Conservation (phyloP, 2,113 vertebrate genomes). For the Entosphenus tridentatus region DNA sequence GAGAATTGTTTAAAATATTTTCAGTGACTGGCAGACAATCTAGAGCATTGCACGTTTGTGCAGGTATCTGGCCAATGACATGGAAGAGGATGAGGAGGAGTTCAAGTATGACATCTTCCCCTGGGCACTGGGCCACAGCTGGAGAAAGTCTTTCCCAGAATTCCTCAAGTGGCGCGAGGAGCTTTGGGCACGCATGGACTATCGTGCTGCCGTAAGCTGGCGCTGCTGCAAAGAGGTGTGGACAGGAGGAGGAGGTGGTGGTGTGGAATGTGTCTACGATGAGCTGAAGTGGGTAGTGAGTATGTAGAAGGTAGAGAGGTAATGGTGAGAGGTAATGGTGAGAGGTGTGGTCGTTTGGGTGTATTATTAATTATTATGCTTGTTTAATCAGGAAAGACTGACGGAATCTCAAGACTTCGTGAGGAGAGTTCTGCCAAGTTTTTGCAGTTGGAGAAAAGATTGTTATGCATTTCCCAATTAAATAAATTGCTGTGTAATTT, state of each 20-base stretch:
- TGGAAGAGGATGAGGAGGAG: conserved; percentile 90
- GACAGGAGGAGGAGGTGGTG: not conserved
- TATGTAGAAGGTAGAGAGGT: not conserved
- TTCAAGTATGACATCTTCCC: conserved; percentile 82
- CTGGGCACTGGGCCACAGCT: conserved; percentile 71
- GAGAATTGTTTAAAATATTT: not conserved
- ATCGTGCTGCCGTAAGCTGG: conserved; percentile 70
- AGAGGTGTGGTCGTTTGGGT: not conserved
- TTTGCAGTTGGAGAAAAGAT: not conserved
- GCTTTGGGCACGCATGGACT: conserved; percentile 63
- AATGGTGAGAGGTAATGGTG: not conserved
- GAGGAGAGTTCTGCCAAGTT: not conserved
- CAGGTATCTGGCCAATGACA: conserved; percentile 83
- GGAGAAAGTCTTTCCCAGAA: conserved; percentile 49
- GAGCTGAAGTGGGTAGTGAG: not conserved
- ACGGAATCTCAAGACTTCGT: not conserved
- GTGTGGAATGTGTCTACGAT: not conserved
- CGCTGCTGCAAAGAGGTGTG: conserved; percentile 84
- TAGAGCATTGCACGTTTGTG: not conserved
- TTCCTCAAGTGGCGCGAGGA: conserved; percentile 62
- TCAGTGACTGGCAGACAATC: no score
- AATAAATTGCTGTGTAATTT: no score
- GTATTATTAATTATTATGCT: not conserved
- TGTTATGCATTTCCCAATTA: no score
- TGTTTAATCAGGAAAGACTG: not conserved